Conservation (phyloP, 2,797 vertebrate species). For the Dallia pectoralis region DNA sequence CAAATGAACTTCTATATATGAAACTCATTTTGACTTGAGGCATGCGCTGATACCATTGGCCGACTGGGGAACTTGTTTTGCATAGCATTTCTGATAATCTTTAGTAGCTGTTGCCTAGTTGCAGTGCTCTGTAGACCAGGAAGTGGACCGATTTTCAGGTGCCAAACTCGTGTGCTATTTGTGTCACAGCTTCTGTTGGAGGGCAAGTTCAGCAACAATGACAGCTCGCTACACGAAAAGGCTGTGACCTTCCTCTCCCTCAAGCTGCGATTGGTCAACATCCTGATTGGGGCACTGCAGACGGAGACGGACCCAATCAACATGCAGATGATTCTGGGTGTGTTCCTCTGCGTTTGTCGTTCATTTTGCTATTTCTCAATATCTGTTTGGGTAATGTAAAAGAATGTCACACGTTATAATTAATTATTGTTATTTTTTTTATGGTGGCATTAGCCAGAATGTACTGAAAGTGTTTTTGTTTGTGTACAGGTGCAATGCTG, state of each 20-base stretch:
- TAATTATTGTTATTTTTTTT: not conserved
- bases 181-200: constrained; percentile 81
- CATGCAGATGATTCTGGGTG: constrained; percentile 91
- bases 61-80: too few relatives aligned
- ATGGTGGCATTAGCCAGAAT: not conserved
- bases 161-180: not conserved
- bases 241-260: constrained; percentile 85
- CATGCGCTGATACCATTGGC: too few relatives aligned
- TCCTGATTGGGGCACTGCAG: constrained; percentile 89
- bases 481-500: constrained; percentile 83
- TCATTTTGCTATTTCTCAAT: not conserved
- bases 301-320: constrained; percentile 88
- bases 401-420: not conserved
- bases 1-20: too few relatives aligned
- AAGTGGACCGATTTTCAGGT: not conserved
- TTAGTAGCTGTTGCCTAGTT: not conserved
- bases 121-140: not conserved
- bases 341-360: constrained; percentile 20
- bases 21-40: too few relatives aligned
- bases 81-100: not conserved
- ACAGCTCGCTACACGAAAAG: constrained; percentile 80
- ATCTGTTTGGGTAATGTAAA: not conserved
- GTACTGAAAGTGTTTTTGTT: constrained; percentile 11
- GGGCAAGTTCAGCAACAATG: constrained; percentile 88
- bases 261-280: constrained; percentile 86